Evolutionary conservation across 2,113 vertebrate genomes (phyloP).

Genomic region (Hucho hucho): DNA sequence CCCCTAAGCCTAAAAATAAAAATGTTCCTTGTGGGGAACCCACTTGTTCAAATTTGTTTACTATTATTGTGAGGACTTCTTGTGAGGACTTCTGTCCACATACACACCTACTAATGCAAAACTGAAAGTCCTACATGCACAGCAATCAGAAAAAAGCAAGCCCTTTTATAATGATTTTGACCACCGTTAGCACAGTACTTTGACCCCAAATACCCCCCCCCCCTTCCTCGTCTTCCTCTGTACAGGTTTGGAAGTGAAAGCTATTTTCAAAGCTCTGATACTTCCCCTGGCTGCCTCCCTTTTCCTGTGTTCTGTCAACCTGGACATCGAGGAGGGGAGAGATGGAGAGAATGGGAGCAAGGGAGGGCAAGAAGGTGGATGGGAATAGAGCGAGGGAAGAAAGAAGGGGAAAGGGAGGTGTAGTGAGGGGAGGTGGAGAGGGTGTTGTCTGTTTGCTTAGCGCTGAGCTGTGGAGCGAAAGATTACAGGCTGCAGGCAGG

Average conservation of each 20-base stretch:
- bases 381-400: neutral
- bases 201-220: neutral
- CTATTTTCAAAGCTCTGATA: conserved; percentile 5
- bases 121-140: no score
- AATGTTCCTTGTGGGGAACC: neutral
- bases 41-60: no score
- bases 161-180: no score
- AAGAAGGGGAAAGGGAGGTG: neutral
- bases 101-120: no score
- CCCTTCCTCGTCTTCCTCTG: no score
- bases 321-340: no score
- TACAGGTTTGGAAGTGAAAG: neutral
- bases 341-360: neutral
- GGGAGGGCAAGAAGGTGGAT: neutral
- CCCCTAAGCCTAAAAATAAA: no score
- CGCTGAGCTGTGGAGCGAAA: conserved; percentile 21
- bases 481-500: conserved; percentile 41
- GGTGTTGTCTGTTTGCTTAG: conserved; percentile 34
- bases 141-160: no score
- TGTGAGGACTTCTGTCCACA: no score
- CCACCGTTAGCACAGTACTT: no score
- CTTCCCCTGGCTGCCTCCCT: conserved; percentile 15
- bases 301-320: conserved; percentile 35
- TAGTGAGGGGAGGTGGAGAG: neutral
- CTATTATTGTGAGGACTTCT: no score